A percentile compares a stretch with the other conserved stretches of the same genome.
Evolutionary conservation across 2,797 vertebrate species (phyloP).

Genomic region (Cryptoprocta ferox): DNA sequence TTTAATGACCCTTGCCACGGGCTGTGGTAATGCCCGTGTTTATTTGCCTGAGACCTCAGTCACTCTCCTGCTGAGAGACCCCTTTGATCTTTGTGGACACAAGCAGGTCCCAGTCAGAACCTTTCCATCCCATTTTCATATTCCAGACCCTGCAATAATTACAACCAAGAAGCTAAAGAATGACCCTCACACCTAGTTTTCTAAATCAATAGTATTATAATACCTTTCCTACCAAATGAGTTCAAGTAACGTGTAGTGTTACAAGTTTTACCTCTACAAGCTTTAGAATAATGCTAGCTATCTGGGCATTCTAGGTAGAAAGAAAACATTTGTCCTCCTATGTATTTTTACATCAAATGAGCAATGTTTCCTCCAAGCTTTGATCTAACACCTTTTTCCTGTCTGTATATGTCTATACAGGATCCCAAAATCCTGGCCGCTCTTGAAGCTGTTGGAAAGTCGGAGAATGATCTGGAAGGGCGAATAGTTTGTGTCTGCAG

Average conservation of each 20-base stretch:
- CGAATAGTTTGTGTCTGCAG: constrained; percentile 97
- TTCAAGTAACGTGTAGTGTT: neutral
- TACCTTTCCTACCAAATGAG: neutral
- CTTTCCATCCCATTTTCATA: neutral
- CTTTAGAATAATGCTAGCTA: neutral
- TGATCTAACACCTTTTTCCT: constrained; percentile 70
- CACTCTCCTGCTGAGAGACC: neutral
- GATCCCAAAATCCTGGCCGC: constrained; percentile 96
- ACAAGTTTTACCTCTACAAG: neutral
- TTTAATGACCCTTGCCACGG: neutral
- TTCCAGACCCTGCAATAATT: neutral
- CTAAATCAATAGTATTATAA: neutral
- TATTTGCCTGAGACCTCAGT: neutral
- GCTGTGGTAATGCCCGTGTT: neutral
- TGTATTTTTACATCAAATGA: neutral
- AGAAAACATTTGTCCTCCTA: neutral
- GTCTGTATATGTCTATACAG: constrained; percentile 83
- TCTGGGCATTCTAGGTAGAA: neutral
- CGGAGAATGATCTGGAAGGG: constrained; percentile 95
- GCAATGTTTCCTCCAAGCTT: neutral
- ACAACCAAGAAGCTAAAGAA: neutral
- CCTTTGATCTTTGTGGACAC: neutral
- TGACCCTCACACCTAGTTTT: neutral
- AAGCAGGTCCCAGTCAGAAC: neutral
- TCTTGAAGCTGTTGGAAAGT: constrained; percentile 94